These are phyloP conservation scores for Diachasma alloeum DNA, from an alignment of 1,140 invertebrate species.

Conservation along the genomic window DNA sequence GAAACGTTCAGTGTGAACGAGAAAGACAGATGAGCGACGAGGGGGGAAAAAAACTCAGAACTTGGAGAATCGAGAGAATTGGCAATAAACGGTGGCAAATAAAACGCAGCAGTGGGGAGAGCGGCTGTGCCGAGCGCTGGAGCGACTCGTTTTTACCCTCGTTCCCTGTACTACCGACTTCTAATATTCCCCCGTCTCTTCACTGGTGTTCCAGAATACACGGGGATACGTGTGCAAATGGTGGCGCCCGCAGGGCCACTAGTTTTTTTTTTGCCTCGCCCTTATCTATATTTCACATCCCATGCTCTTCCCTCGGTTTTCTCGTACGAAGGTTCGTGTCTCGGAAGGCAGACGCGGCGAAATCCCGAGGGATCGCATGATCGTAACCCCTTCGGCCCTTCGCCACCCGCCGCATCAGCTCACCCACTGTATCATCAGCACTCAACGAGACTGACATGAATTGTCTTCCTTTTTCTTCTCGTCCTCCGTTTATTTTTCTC, in stretches of 20 bases:
- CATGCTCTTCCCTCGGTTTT: background rate
- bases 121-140: background rate
- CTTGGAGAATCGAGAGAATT: constrained; percentile 13
- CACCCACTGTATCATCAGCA: constrained; percentile 1
- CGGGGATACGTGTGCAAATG: background rate
- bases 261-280: background rate
- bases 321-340: background rate
- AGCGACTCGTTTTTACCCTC: background rate
- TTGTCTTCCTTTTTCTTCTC: background rate
- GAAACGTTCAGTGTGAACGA: background rate
- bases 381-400: background rate
- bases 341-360: background rate
- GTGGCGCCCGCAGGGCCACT: background rate
- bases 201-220: background rate
- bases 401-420: too few species aligned
- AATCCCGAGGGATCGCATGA: background rate
- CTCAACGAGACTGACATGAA: constrained; percentile 2
- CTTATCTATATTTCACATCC: background rate
- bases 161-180: background rate
- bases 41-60: background rate
- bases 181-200: background rate
- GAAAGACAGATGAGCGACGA: background rate
- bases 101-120: constrained; percentile 2
- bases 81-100: constrained; percentile 27
- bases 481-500: background rate